Conservation (phyloP, 2,888 invertebrate species). For the Ypsolopha sequella region DNA sequence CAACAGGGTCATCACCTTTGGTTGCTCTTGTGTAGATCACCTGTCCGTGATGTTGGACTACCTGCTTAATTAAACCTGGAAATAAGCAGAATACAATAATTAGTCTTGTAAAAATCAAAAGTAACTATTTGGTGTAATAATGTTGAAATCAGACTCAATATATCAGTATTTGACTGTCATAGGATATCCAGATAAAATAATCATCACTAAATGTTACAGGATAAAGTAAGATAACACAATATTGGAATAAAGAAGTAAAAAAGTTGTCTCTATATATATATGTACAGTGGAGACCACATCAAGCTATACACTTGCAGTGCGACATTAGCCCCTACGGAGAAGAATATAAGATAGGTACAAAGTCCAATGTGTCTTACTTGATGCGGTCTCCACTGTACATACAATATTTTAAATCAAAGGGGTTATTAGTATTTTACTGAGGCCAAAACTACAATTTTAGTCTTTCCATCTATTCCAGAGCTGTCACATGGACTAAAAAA, state of each 20-base stretch:
- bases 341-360: no score
- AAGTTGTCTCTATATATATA: no score
- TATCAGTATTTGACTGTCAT: conserved; percentile 68
- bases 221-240: not conserved
- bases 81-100: conserved; percentile 13
- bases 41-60: conserved; percentile 96
- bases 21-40: conserved; percentile 97
- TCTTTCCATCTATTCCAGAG: no score
- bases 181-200: conserved; percentile 36
- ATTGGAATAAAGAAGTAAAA: not conserved
- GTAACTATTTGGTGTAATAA: not conserved
- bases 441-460: no score
- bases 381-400: no score
- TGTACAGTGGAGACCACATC: no score
- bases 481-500: no score
- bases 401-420: no score
- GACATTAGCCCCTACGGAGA: no score
- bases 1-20: conserved; percentile 90
- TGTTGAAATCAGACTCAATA: conserved; percentile 69
- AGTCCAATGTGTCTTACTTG: no score
- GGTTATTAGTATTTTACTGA: no score
- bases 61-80: conserved; percentile 92
- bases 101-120: not conserved
- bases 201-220: conserved; percentile 8
- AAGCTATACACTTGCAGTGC: no score